Conservation (phyloP, 1,140 invertebrate species). For the Apis florea region DNA sequence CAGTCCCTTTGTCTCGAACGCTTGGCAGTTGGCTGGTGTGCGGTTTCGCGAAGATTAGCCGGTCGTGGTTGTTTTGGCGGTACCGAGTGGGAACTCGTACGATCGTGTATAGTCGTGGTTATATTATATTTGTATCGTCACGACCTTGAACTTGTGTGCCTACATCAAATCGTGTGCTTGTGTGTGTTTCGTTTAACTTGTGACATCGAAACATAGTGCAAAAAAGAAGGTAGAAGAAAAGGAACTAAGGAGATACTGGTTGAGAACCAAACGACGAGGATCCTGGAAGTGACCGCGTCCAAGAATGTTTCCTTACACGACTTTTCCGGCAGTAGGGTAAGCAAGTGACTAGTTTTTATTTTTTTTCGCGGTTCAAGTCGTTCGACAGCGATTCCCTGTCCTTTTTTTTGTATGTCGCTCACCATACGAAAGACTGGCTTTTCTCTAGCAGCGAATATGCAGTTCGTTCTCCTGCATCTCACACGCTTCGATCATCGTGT, state of each 20-base stretch:
- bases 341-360: conserved; percentile 40
- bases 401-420: background rate
- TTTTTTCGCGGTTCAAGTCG: conserved; percentile 16
- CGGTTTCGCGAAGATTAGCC: background rate
- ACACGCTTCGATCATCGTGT: background rate
- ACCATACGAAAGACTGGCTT: conserved; percentile 22
- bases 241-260: background rate
- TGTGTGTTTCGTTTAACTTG: conserved; percentile 44
- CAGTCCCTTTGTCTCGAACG: conserved; percentile 32
- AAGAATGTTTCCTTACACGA: conserved; percentile 78
- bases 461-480: conserved; percentile 25
- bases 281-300: conserved; percentile 53
- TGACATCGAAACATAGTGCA: conserved; percentile 37
- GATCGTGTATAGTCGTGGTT: background rate
- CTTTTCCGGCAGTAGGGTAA: conserved; percentile 79
- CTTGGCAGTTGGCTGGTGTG: background rate
- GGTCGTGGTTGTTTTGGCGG: conserved; percentile 16
- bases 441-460: conserved; percentile 7
- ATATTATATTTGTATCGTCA: conserved; percentile 15
- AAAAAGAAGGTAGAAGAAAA: conserved; percentile 7
- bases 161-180: conserved; percentile 12
- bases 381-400: conserved; percentile 2
- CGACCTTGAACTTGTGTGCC: conserved; percentile 62
- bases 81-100: background rate
- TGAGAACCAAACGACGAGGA: background rate